Evolutionary conservation across 2,888 invertebrate species (phyloP).

Genomic region (Dioctria rufipes): DNA sequence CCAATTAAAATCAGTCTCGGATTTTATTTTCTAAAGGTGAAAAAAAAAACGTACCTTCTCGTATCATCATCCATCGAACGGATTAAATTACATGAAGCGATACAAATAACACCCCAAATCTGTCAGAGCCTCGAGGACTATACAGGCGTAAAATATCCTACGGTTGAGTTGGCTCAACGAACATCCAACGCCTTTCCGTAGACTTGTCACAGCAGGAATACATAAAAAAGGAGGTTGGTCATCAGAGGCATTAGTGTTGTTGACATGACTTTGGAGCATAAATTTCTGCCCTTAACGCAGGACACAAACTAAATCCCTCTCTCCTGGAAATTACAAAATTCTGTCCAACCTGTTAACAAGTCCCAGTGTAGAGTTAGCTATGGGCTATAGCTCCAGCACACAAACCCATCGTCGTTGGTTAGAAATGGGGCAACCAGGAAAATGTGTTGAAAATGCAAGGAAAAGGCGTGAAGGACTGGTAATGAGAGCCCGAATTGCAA

Average conservation of each 20-base stretch:
- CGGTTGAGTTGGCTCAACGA: slow-evolving; percentile 36
- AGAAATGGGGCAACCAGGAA: slow-evolving; percentile 18
- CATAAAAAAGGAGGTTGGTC: slow-evolving; percentile 46
- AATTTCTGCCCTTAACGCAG: slow-evolving; percentile 27
- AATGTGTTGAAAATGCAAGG: slow-evolving; percentile 40
- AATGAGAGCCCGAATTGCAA: slow-evolving; percentile 46
- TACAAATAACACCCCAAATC: slow-evolving; percentile 32
- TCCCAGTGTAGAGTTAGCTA: slow-evolving; percentile 12
- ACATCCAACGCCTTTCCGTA: background rate
- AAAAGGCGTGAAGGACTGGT: slow-evolving; percentile 45
- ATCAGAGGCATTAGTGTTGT: slow-evolving; percentile 42
- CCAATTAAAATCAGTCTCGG: too few relatives aligned
- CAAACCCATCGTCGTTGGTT: background rate
- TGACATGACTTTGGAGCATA: slow-evolving; percentile 47
- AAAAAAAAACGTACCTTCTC: too few relatives aligned
- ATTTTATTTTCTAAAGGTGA: too few relatives aligned
- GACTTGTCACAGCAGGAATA: slow-evolving; percentile 6
- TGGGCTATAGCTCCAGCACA: background rate
- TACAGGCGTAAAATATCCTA: slow-evolving; percentile 29
- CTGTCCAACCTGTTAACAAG: slow-evolving; percentile 48
- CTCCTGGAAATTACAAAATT: slow-evolving; percentile 42
- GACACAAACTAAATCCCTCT: slow-evolving; percentile 30
- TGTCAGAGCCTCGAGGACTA: background rate
- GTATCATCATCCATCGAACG: too few relatives aligned
- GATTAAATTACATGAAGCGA: background rate